These are phyloP conservation scores for Rhinella marina DNA, from an alignment of 2,797 vertebrate species.

Conservation along the genomic window DNA sequence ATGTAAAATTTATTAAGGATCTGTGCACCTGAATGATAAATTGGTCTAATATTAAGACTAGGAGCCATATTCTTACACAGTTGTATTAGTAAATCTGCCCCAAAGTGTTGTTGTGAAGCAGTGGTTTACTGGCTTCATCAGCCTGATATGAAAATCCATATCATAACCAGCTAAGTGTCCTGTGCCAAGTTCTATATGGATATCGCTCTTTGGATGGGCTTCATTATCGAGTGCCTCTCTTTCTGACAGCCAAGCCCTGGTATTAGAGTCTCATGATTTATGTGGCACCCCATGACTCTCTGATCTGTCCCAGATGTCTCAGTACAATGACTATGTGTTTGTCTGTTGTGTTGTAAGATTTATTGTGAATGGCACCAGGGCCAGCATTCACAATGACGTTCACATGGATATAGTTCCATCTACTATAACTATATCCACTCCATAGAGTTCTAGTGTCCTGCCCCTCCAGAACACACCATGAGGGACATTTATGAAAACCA, in stretches of 20 bases:
- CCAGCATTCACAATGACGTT: slow-evolving; percentile 39
- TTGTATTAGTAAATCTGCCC: too few species aligned
- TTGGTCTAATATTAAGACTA: too few species aligned
- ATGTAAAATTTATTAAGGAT: too few species aligned
- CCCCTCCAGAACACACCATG: neutral
- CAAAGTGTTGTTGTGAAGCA: neutral
- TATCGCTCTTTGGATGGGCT: neutral
- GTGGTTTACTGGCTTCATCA: slow-evolving; percentile 1
- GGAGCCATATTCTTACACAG: too few species aligned
- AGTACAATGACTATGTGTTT: slow-evolving; percentile 18
- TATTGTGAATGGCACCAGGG: slow-evolving; percentile 38
- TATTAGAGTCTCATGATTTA: neutral
- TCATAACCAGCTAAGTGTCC: neutral
- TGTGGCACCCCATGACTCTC: neutral
- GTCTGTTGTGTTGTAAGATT: slow-evolving; percentile 42
- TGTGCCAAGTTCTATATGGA: neutral
- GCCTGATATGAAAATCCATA: neutral
- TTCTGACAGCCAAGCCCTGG: neutral
- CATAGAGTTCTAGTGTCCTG: slow-evolving; percentile 21
- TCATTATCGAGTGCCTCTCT: neutral
- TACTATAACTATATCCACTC: slow-evolving; percentile 28
- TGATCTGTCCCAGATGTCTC: neutral
- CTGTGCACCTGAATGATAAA: too few species aligned
- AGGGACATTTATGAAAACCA: slow-evolving; percentile 24
- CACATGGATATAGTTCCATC: slow-evolving; percentile 39